A percentile compares a stretch with the other conserved stretches of the same genome.
Evolutionary conservation across 2,113 vertebrate genomes (phyloP).

Genomic region (Passerina amoena): DNA sequence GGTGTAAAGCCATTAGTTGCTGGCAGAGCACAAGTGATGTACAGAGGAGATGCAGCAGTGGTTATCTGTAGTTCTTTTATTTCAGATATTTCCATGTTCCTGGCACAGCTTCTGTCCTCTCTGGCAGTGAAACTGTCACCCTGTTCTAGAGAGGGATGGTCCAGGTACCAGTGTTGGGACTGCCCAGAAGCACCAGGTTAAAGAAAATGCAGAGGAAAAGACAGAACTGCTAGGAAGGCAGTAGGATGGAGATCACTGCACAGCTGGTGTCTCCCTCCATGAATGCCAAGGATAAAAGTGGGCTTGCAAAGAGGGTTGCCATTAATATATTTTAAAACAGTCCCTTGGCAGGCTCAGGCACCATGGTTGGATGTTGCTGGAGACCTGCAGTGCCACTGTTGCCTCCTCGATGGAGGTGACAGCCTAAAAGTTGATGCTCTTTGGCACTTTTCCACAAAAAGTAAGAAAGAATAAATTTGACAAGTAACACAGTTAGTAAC

Average conservation of each 20-base stretch:
- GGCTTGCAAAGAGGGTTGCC: background rate
- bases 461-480: background rate
- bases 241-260: background rate
- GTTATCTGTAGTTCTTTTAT: background rate
- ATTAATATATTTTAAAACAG: background rate
- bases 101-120: background rate
- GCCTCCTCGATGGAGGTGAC: background rate
- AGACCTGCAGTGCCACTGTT: background rate
- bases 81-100: background rate
- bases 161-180: background rate
- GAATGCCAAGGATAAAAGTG: background rate
- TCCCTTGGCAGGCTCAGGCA: background rate
- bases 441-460: background rate
- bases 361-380: rapidly evolving
- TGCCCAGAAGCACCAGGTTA: background rate
- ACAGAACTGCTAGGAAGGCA: background rate
- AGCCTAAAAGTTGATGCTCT: background rate
- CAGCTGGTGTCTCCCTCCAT: background rate
- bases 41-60: background rate
- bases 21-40: background rate
- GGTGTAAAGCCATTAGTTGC: background rate
- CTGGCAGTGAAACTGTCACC: background rate
- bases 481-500: background rate
- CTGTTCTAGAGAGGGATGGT: background rate
- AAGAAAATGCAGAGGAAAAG: background rate